Evolutionary conservation across 2,113 vertebrate species (phyloP), one percentile per base, ranked within the genome.

Genomic region (Ceyx melanurus): DNA sequence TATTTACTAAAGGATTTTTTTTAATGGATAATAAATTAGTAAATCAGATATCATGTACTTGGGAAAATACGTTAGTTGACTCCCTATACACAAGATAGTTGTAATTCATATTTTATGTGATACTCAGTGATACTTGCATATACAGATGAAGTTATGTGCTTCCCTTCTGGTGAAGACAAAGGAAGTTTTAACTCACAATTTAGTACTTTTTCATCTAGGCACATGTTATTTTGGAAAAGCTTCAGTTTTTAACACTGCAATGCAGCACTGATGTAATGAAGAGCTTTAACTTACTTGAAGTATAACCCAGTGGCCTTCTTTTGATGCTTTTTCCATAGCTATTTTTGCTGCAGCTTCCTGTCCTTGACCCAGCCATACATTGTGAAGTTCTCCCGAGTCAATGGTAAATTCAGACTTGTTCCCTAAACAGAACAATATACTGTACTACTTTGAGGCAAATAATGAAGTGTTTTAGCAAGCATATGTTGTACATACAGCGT

Each of bases 221-320:
- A 95, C 82, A 92, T 85, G 96, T 97, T 97, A 97, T 94, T 93
- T 97, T 43, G 95, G 95, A 96, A 98, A 97, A 85, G 85, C 95
- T 96, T 95, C 94, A 61, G 91, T 96, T 97, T 97, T 97, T 95
- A 94, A 82, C 89, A 85, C 91, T 48, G 89, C 93, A 96, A 35
- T 92, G 94, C 91, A 91, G 95, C 77, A 64, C 96, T 96, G 95
- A 93, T 97, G 95, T 93, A 97, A 97, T 64, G 82, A 96, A 96
- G 95, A 94, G 91, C 90, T 94, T 91, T 82, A 81, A 82, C 94
- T 97, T 97, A 98, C 98, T 98, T 98, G 98, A 96, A 99, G 94
- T 95, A 98, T 98, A 97, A 99, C 98, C 98, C 98, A 98, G 93
- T 98, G 98, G 81, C 98, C 98, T 97, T 98, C 98, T 98, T 98